These are phyloP conservation scores for Mesoclemmys tuberculata DNA, from an alignment of 2,113 vertebrate genomes.

Conservation along the genomic window DNA sequence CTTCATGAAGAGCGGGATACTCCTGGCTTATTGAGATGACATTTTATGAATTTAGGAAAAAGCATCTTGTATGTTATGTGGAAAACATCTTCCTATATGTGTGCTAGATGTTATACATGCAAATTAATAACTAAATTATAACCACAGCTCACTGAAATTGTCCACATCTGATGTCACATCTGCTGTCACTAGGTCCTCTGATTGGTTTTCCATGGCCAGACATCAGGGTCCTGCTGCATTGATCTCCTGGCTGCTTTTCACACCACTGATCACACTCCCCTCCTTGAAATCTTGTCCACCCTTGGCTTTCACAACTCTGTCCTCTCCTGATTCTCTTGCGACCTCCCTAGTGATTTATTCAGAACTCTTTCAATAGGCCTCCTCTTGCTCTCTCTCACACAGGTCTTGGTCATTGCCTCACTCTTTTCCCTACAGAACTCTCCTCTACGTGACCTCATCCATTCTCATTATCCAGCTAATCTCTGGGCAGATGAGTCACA, in stretches of 20 bases:
- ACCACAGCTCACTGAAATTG: not conserved
- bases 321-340: not conserved
- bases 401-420: not conserved
- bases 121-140: not conserved
- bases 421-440: not conserved
- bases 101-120: not conserved
- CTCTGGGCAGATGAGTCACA: not conserved
- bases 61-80: not conserved
- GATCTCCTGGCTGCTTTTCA: not conserved
- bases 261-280: too few relatives aligned
- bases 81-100: not conserved
- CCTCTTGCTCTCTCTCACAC: not conserved
- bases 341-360: not conserved
- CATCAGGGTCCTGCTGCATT: too few relatives aligned
- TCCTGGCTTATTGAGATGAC: not conserved
- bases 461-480: not conserved
- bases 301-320: not conserved
- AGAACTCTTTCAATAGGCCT: accelerated
- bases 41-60: not conserved
- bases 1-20: not conserved
- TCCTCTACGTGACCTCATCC: not conserved
- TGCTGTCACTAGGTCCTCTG: not conserved
- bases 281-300: not conserved
- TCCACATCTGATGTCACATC: not conserved
- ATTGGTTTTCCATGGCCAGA: not conserved